These are phyloP conservation scores for Denticeps clupeoides DNA, from an alignment of 2,797 vertebrate species.

Conservation along the genomic window DNA sequence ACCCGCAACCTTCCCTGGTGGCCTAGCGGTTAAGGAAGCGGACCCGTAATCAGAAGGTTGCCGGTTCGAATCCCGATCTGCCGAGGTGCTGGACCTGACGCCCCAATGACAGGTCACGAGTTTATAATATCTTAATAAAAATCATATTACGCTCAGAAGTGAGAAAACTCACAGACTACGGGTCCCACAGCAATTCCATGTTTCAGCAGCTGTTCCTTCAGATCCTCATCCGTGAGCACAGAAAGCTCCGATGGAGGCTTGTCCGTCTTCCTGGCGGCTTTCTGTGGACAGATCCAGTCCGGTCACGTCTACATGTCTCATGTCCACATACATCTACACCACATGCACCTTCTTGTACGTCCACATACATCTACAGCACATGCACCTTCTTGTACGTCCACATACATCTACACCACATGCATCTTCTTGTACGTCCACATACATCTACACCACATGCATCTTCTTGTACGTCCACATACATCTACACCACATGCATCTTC, in stretches of 20 bases:
- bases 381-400: constrained; percentile 87
- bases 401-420: background rate
- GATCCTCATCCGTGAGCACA: constrained; percentile 69
- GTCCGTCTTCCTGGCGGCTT: constrained; percentile 82
- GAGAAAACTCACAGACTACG: constrained; percentile 73
- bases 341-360: constrained; percentile 78
- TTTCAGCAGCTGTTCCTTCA: constrained; percentile 75
- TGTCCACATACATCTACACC: constrained; percentile 13
- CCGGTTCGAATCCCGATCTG: too few relatives aligned
- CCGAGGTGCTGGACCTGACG: too few relatives aligned
- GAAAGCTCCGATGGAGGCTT: constrained; percentile 64
- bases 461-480: constrained; percentile 56
- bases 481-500: constrained; percentile 69
- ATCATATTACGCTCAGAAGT: too few relatives aligned
- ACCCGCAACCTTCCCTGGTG: too few relatives aligned
- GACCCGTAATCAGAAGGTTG: too few relatives aligned
- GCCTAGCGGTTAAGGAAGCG: too few relatives aligned
- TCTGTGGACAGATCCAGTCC: constrained; percentile 50
- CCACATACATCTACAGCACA: constrained; percentile 36
- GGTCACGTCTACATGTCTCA: background rate
- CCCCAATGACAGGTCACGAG: too few relatives aligned
- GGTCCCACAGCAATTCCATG: constrained; percentile 79
- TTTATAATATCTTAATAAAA: too few relatives aligned
- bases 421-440: background rate
- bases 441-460: constrained; percentile 60